These are phyloP conservation scores for Drosophila nasuta DNA, from an alignment of 1,140 invertebrate species.

Conservation along the genomic window DNA sequence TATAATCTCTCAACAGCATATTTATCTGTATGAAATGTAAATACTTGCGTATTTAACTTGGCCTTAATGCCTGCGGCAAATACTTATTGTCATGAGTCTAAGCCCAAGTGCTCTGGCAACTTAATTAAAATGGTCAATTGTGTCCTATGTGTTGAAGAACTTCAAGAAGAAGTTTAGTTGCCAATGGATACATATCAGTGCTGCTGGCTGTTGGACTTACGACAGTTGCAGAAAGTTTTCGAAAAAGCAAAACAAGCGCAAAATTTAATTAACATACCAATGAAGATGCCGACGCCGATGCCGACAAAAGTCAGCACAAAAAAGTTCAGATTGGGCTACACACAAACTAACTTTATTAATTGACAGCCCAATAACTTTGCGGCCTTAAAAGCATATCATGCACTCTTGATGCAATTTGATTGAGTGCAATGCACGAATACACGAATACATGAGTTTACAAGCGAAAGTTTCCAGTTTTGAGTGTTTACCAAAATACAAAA, in stretches of 20 bases:
- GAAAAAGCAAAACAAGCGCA: background rate
- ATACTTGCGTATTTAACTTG: background rate
- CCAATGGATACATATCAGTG: slow-evolving; percentile 7
- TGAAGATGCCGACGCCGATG: background rate
- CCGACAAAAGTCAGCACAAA: slow-evolving; percentile 4
- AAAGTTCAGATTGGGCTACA: background rate
- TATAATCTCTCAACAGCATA: background rate
- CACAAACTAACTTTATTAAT: slow-evolving; percentile 41
- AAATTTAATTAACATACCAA: slow-evolving; percentile 20
- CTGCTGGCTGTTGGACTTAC: background rate
- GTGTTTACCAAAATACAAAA: slow-evolving; percentile 14
- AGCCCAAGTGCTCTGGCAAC: background rate
- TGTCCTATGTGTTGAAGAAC: background rate
- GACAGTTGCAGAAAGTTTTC: slow-evolving; percentile 14
- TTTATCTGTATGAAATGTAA: slow-evolving; percentile 8
- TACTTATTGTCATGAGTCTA: background rate
- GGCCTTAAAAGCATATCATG: slow-evolving; percentile 22
- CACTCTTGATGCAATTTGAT: slow-evolving; percentile 61
- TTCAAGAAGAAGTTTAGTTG: slow-evolving; percentile 2
- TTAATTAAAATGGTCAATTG: slow-evolving; percentile 13
- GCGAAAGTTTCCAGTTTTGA: slow-evolving; percentile 38
- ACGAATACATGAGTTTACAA: slow-evolving; percentile 5
- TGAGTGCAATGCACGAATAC: slow-evolving; percentile 37
- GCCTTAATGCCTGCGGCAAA: slow-evolving; percentile 7
- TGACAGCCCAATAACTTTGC: slow-evolving; percentile 26